phyloP scores from a whole-genome alignment of 2,797 vertebrate species.

The Arnoldichthys spilopterus region DNA sequence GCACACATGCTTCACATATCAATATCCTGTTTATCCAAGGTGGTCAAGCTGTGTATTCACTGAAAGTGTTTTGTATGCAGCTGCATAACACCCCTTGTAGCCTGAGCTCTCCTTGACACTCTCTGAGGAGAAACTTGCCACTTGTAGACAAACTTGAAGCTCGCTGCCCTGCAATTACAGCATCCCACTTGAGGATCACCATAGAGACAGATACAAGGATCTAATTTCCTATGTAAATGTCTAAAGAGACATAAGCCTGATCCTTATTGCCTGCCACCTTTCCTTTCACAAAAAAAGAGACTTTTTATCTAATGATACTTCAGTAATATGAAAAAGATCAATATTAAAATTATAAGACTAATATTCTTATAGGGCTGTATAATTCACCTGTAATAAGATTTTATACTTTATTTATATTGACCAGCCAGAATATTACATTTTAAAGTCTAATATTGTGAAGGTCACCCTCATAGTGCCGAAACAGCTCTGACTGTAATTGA shows the following conservation, averaged over 20 bases:
- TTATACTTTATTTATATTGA: too few relatives aligned
- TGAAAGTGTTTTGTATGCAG: slow-evolving; percentile 40
- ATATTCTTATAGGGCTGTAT: not conserved
- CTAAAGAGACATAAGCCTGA: slow-evolving; percentile 27
- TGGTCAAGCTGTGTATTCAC: not conserved
- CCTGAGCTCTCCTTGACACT: slow-evolving; percentile 36
- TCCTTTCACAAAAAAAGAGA: not conserved
- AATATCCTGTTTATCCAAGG: not conserved
- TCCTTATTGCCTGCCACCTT: not conserved
- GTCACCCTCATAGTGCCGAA: too few relatives aligned
- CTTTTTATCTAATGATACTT: not conserved
- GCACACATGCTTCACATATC: not conserved
- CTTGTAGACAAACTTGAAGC: slow-evolving; percentile 46
- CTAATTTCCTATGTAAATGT: slow-evolving; percentile 49
- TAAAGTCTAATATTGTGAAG: too few relatives aligned
- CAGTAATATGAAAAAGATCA: not conserved
- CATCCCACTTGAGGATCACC: slow-evolving; percentile 53
- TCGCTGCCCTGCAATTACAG: slow-evolving; percentile 44
- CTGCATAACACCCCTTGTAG: slow-evolving; percentile 19
- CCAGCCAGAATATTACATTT: too few relatives aligned
- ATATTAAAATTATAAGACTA: not conserved
- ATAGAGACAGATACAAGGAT: slow-evolving; percentile 57
- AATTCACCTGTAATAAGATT: not conserved
- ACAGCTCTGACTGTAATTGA: too few relatives aligned
- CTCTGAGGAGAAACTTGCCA: slow-evolving; percentile 45